phyloP scores from a whole-genome alignment of 2,113 vertebrate species.

The rabbit (Oryctolagus cuniculus) region DNA sequence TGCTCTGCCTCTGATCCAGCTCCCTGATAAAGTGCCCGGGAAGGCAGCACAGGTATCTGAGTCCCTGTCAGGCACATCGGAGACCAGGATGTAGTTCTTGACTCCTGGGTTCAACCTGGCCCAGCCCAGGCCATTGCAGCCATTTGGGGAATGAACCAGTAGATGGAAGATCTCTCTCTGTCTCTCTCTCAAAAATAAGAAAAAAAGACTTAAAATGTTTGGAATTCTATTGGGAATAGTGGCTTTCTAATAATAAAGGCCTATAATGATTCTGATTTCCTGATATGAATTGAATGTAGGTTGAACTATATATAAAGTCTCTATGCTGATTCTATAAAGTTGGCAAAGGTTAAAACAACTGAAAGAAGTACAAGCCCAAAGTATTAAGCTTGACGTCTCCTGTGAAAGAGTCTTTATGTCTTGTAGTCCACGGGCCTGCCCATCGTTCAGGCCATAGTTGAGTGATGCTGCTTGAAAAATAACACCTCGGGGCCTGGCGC shows the following conservation, averaged over 20 bases:
- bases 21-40: no score
- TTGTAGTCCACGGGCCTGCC: background rate
- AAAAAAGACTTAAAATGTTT: background rate
- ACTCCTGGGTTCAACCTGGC: no score
- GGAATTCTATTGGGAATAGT: constrained; percentile 1
- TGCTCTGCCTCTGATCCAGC: no score
- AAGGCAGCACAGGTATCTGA: no score
- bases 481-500: no score
- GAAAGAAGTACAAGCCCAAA: constrained; percentile 27
- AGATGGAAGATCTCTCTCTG: no score
- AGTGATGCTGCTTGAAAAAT: background rate
- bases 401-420: constrained; percentile 10
- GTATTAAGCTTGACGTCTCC: background rate
- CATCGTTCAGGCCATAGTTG: background rate
- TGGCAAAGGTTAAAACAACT: background rate
- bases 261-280: constrained; percentile 7
- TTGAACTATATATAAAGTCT: constrained; percentile 21
- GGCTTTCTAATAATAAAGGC: background rate
- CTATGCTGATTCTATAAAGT: constrained; percentile 24
- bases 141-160: no score
- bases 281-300: background rate
- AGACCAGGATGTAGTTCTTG: no score
- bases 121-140: no score
- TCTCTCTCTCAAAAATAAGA: no score
- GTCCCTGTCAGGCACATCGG: no score